Base-by-base conservation (phyloP, 2,888 invertebrate genomes). In the Caenorhabditis uteleia region DNA sequence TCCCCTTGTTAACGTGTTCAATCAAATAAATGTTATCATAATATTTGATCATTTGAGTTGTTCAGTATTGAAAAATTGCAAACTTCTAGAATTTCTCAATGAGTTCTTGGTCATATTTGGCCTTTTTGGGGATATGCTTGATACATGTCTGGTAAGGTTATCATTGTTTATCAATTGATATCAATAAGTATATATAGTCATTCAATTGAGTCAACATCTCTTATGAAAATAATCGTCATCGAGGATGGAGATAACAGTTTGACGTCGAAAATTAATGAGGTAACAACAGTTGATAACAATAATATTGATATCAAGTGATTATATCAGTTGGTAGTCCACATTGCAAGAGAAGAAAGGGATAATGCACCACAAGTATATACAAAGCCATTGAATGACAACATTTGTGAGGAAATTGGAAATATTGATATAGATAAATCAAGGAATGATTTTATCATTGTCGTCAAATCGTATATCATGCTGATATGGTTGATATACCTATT, bases 341-440 rank as follows among this genome's bases (percentile, higher is more conserved):
- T 60, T n/a, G 49, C 49, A 0, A 39, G 34, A 18, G 26, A 54
- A 18, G 45, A 45, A 16, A n/a, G n/a, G n/a, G 8, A 21, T 2
- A 43, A 54, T 29, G 54, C 60, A n/a, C 53, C 59, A 2, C 54
- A 60, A 46, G 36, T 55, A 2, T 49, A 31, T 25, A 20, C 26
- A 14, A 40, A 12, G 1, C 40, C 44, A 14, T 1, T 21, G 16
- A 10, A 6, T 4, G 39, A 40, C 2, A 42, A 47, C 16, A 27
- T 34, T 16, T 64, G 64, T 36, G 64, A 64, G 20, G 43, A 40
- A 14, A 42, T 64, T 25, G 64, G 64, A 36, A 36, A 36, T 21
- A 40, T 58, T 12, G 57, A 64, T 34, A 33, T 57, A 14, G 48
- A 48, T 1, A 57, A 54, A 46, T 16, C 31, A 27, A 16, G 27